Evolutionary conservation across 1,140 invertebrate species (phyloP).

Genomic region (Pseudachorutes palmiensis): DNA sequence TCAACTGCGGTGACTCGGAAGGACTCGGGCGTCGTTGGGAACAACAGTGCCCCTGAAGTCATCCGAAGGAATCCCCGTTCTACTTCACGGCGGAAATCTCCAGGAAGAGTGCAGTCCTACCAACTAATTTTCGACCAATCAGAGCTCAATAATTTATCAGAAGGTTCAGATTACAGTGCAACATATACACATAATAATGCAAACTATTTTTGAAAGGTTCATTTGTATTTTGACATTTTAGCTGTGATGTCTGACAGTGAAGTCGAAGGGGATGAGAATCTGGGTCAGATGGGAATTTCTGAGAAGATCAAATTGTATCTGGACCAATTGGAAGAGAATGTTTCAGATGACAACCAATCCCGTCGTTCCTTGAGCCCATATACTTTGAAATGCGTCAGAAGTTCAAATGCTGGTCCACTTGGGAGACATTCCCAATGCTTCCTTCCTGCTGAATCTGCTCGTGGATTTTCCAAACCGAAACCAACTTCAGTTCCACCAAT

Average conservation of each 20-base stretch:
- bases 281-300: conserved; percentile 20
- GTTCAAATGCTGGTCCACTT: neutral
- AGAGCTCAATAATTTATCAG: conserved; percentile 4
- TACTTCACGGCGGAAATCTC: too few species aligned
- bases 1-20: neutral
- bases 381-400: neutral
- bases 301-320: conserved; percentile 28
- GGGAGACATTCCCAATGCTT: conserved; percentile 18
- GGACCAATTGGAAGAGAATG: conserved; percentile 11
- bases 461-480: neutral
- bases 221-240: conserved; percentile 3
- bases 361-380: neutral
- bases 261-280: conserved; percentile 4
- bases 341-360: conserved; percentile 3
- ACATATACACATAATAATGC: neutral
- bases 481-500: too few species aligned
- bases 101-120: neutral
- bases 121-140: neutral
- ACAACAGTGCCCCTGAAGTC: neutral
- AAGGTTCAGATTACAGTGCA: neutral
- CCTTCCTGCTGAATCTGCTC: neutral
- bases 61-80: neutral
- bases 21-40: neutral
- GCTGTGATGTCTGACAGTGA: conserved; percentile 23
- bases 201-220: neutral